Evolutionary conservation across 2,888 invertebrate genomes (phyloP), one percentile per base, ranked within the genome.

Genomic region (Lamellibrachia columna): DNA sequence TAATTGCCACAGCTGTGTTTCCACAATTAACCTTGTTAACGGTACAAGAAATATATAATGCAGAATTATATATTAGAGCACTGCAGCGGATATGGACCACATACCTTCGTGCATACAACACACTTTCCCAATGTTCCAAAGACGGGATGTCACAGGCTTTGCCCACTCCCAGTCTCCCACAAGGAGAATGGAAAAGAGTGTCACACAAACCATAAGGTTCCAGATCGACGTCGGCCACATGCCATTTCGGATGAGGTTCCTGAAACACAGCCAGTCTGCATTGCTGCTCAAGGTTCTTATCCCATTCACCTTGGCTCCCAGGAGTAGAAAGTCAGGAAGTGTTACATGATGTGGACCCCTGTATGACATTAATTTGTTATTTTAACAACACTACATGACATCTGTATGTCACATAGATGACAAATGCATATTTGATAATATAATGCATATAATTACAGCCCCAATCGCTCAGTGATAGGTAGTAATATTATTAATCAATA

Each of bases 211-310:
- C 22, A 95, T 95, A 92, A 97, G 95, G 94, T 97, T 97, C 95
- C 96, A 97, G 53, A 96, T 95, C 7, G 97, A 96, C 0, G 97
- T 97, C 28, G 97, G 97, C 97, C 97, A 97, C 92, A 97, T 96
- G 53, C 97, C 97, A 95, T 97, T 97, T 91, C 96, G 95, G 90
- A 97, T 96, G 52, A 96, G 95, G 94, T 97, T 97, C 93, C 97
- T 97, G 94, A 15, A 95, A 94, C n/a, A 75, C 22, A 15, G 75
- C 75, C 75, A 75, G n/a, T 15, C 75, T 15, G 75, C 1, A 75
- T 40, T 75, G n/a, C 22, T 22, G 2, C 2, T 75, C 75, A 15
- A 6, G 75, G 3, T 75, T 58, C 58, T 58, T 8, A 58, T 58
- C 40, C 40, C 40, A 40, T 40, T 40, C 40, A 40, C 40, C 40